Evolutionary conservation across 2,797 vertebrate genomes (phyloP).

Genomic region (Setipinna tenuifilis): DNA sequence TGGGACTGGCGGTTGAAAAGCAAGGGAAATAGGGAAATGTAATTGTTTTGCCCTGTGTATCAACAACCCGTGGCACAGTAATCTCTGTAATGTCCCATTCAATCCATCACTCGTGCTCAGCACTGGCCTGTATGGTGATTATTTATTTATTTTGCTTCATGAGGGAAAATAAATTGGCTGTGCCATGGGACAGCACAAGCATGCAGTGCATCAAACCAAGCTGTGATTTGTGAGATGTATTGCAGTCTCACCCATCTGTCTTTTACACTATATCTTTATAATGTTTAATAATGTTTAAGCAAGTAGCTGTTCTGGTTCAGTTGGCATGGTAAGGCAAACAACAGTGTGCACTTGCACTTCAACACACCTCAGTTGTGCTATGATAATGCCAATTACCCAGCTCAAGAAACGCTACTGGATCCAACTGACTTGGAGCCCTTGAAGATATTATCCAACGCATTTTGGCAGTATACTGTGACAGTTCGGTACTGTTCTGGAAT

Average conservation of each 20-base stretch:
- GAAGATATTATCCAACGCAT: not conserved
- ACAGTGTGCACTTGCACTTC: not conserved
- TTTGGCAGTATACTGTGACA: not conserved
- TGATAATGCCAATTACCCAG: not conserved
- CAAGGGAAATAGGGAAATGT: conserved; percentile 2
- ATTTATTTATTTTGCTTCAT: conserved; percentile 8
- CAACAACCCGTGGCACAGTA: conserved; percentile 14
- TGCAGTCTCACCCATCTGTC: not conserved
- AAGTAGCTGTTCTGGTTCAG: not conserved
- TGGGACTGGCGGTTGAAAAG: not conserved
- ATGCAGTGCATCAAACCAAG: not conserved
- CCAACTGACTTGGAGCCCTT: not conserved
- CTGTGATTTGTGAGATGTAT: conserved; percentile 15
- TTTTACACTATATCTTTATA: not conserved
- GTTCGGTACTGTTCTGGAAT: not conserved
- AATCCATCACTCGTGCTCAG: not conserved
- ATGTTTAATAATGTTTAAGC: not conserved
- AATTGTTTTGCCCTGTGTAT: conserved; percentile 25
- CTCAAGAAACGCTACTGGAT: not conserved
- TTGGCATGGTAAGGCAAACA: not conserved
- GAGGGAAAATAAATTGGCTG: conserved; percentile 15
- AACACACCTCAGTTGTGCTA: not conserved
- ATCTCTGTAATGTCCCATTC: conserved; percentile 18
- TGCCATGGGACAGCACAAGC: not conserved
- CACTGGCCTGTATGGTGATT: not conserved